Base-by-base conservation (phyloP, 30 jellyfish, hydroid and myxozoan species). In the Sanderia malayensis region DNA sequence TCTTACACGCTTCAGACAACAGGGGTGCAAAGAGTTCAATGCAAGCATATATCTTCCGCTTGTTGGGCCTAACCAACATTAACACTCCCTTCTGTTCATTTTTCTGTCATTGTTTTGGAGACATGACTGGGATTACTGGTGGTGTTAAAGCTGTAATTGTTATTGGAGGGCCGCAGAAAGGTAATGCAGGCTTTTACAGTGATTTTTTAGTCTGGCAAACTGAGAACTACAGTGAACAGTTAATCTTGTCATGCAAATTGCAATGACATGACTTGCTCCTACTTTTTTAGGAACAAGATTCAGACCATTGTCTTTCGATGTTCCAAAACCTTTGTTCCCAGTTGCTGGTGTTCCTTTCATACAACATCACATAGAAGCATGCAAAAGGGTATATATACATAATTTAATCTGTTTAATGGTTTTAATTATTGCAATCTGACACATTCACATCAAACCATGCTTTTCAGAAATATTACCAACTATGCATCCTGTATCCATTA, bases 101-200 rank as follows among this genome's bases (percentile, higher is more conserved):
- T n/a, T n/a, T n/a, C n/a, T n/a, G n/a, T n/a, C n/a, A n/a, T n/a
- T n/a, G n/a, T 19, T 19, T 21, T 23, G 31, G 4, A 22, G 59
- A 52, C 17, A 76, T 85, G 95, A 74, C 73, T 24, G 83, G 79
- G n/a, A 33, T 31, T 13, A 80, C 68, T 64, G 81, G 76, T 23
- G 60, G 73, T 15, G 87, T 89, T 15, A 89, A 89, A 57, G 97
- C 86, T 2, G 93, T 89, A 24, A 89, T 89, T 13, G 83, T 89
- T 17, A 86, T 89, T 71, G 97, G 92, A 11, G 97, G 97, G 6
- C 94, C 95, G 34, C 97, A 89, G 68, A 89, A 83, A 89, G 97
- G 97, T 89, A 45, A 66, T 10, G 13, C 26, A 1, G 18, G 8
- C 64, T 4, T 19, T 49, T 49, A 49, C 24, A 41, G 55, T 41